Conservation (phyloP, 1,140 invertebrate genomes). For the Leptinotarsa texana region DNA sequence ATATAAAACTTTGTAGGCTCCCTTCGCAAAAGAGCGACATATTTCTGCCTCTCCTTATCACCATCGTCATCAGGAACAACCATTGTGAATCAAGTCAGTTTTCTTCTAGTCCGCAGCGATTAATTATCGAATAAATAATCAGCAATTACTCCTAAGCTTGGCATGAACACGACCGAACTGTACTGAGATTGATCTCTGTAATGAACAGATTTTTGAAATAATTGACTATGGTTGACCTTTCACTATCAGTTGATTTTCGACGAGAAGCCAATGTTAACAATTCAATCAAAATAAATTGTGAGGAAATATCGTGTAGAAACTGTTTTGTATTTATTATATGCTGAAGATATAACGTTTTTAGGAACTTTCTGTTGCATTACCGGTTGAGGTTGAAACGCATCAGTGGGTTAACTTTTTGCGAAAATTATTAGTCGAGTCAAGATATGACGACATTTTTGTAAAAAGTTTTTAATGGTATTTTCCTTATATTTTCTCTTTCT, state of each 20-base stretch:
- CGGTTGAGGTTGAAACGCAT: too few relatives aligned
- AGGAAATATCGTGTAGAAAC: background rate
- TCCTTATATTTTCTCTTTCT: too few relatives aligned
- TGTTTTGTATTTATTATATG: background rate
- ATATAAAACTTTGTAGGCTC: conserved; percentile 20
- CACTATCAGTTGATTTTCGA: background rate
- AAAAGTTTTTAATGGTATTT: too few relatives aligned
- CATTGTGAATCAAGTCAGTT: background rate
- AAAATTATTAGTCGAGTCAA: too few relatives aligned
- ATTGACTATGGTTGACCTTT: conserved; percentile 1
- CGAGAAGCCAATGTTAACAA: background rate
- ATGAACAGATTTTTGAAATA: background rate
- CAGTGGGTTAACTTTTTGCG: too few relatives aligned
- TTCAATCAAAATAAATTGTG: background rate
- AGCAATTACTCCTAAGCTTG: too few relatives aligned
- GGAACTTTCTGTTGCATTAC: too few relatives aligned
- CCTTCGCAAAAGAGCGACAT: conserved; percentile 15
- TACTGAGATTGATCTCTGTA: background rate
- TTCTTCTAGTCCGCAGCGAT: too few relatives aligned
- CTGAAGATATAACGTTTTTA: too few relatives aligned
- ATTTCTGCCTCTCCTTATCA: background rate
- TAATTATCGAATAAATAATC: too few relatives aligned
- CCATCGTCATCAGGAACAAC: background rate
- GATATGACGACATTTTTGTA: too few relatives aligned
- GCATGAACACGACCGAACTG: background rate